Evolutionary conservation across 2,888 invertebrate genomes (phyloP), one percentile per base, ranked within the genome.

Genomic region (Epinotia demarniana): DNA sequence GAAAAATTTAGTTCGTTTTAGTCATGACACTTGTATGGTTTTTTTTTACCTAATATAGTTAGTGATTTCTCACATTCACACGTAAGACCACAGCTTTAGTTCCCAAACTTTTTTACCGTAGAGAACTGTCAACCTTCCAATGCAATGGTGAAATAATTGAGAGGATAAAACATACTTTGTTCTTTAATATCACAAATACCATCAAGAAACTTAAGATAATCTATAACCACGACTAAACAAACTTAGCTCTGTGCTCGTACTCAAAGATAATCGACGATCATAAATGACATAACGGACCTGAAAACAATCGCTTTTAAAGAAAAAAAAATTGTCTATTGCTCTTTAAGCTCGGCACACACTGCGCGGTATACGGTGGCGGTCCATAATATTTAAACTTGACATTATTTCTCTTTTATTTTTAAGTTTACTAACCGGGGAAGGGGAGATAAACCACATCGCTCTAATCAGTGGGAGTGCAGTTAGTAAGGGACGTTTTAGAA

Each of bases 271-370:
- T 75, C 70, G 60, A 53, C 83, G 84, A 84, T 86, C 83, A 84
- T 71, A 69, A 71, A 74, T 62, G 33, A 55, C 66, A 61, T 90
- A 92, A 91, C 90, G 90, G 90, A 80, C 80, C 62, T 61, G 46
- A 68, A 63, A 69, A 73, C 43, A 39, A 60, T 23, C 19, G 27
- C 46, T 39, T 73, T 53, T 23, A 23, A 58, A 63, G 19, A 39
- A 43, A 58, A 53, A 27, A 39, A 61, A 43, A 43, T 71, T 64
- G 58, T 70, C 27, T 46, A 53, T 33, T 33, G 68, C 12, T 12
- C 49, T 46, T 67, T 33, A 53, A n/a, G 66, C 23, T 27, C 3
- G 23, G 23, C 23, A 27, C 23, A 27, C 23, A 27, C 23, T 27
- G 23, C 23, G 23, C 23, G 23, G 23, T 27, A 0, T 27, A 27